phyloP scores from a whole-genome alignment of 2,797 vertebrate genomes.

The Rhinella marina region DNA sequence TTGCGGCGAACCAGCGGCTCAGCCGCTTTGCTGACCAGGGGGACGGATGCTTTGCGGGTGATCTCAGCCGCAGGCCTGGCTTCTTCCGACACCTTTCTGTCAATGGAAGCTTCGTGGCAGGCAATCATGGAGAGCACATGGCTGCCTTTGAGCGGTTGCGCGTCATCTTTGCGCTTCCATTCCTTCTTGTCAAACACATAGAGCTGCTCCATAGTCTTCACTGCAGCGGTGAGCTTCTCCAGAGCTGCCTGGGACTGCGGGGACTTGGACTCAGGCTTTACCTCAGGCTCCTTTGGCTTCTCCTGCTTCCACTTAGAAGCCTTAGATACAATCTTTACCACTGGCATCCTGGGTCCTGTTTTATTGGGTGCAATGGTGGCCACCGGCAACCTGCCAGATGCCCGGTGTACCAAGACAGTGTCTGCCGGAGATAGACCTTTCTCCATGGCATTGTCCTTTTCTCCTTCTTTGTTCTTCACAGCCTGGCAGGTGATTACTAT shows the following conservation, averaged over 20 bases:
- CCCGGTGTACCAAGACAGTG: conserved; percentile 73
- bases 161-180: conserved; percentile 91
- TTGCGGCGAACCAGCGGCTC: conserved; percentile 70
- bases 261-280: conserved; percentile 72
- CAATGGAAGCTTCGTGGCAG: conserved; percentile 74
- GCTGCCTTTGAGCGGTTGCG: conserved; percentile 83
- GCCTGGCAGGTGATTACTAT: conserved; percentile 93
- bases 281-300: conserved; percentile 71
- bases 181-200: conserved; percentile 91
- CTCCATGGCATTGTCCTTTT: conserved; percentile 16
- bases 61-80: conserved; percentile 55
- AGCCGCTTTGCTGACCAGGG: rapidly evolving
- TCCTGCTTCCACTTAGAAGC: conserved; percentile 78
- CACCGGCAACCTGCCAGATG: conserved; percentile 74
- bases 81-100: conserved; percentile 62
- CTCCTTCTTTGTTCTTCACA: conserved; percentile 78
- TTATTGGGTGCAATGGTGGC: conserved; percentile 77
- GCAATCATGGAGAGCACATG: conserved; percentile 89
- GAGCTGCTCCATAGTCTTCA: conserved; percentile 96
- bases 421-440: conserved; percentile 72
- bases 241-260: conserved; percentile 83
- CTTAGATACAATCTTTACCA: conserved; percentile 80
- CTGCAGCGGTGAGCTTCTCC: conserved; percentile 93
- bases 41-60: conserved; percentile 45
- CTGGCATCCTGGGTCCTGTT: conserved; percentile 76